Evolutionary conservation across 2,888 invertebrate genomes (phyloP).

Genomic region (Philhelius pedissequus): DNA sequence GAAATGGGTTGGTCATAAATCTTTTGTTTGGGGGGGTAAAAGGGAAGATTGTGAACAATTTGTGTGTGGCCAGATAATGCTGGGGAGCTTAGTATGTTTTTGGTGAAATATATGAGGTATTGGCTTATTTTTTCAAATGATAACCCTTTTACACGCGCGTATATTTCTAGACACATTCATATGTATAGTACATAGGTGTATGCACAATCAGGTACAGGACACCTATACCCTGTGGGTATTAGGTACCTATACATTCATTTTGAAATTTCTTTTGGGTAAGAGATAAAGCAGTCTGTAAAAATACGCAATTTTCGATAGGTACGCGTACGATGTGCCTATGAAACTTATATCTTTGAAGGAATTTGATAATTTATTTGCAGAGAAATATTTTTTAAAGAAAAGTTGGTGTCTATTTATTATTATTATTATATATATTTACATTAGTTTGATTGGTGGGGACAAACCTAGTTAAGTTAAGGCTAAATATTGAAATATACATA

Average conservation of each 20-base stretch:
- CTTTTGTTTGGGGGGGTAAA: slow-evolving; percentile 33
- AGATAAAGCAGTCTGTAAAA: slow-evolving; percentile 8
- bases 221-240: too few relatives aligned
- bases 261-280: not conserved
- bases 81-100: slow-evolving; percentile 55
- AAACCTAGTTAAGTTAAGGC: too few relatives aligned
- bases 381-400: too few relatives aligned
- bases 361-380: not conserved
- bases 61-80: slow-evolving; percentile 68
- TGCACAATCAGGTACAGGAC: not conserved
- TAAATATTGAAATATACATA: too few relatives aligned
- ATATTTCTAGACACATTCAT: too few relatives aligned
- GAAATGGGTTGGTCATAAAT: slow-evolving; percentile 67
- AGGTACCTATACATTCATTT: too few relatives aligned
- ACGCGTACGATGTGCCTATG: too few relatives aligned
- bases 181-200: not conserved
- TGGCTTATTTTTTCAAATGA: slow-evolving; percentile 31
- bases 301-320: not conserved
- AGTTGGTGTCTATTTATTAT: too few relatives aligned
- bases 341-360: too few relatives aligned
- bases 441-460: too few relatives aligned
- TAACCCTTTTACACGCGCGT: slow-evolving; percentile 8
- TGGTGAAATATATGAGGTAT: slow-evolving; percentile 55
- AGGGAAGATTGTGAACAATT: slow-evolving; percentile 58
- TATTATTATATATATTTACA: too few relatives aligned